Evolutionary conservation across 2,113 vertebrate genomes (phyloP).

Genomic region (Lucifuga dentata): DNA sequence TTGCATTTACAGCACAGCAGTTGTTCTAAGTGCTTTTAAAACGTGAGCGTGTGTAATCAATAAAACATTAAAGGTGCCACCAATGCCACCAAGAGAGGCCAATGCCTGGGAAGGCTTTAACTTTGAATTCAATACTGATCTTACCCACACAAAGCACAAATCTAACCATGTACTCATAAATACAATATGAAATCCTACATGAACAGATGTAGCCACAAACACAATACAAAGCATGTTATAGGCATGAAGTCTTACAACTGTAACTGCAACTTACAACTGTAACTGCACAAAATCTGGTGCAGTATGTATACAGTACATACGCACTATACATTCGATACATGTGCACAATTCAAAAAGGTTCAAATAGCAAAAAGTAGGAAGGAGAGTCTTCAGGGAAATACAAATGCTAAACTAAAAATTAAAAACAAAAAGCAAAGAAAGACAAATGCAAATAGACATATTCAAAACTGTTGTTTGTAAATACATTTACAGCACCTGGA

Average conservation of each 20-base stretch:
- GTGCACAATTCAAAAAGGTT: too few species aligned
- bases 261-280: too few species aligned
- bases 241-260: too few species aligned
- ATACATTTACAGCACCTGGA: neutral
- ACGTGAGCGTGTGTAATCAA: slow-evolving; percentile 50
- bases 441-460: neutral
- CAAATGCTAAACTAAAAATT: too few species aligned
- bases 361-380: neutral
- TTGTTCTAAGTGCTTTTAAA: slow-evolving; percentile 55
- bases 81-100: slow-evolving; percentile 8
- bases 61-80: slow-evolving; percentile 48
- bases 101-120: neutral
- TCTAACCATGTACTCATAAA: neutral
- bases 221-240: neutral
- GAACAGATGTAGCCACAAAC: too few species aligned
- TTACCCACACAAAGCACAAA: slow-evolving; percentile 9
- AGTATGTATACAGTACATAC: neutral
- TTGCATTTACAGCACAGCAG: slow-evolving; percentile 43
- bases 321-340: too few species aligned
- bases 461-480: neutral
- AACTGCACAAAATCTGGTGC: too few species aligned
- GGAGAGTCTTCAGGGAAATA: too few species aligned
- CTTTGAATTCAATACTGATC: slow-evolving; percentile 13
- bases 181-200: neutral
- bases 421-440: neutral